These are phyloP conservation scores for Pachypsylla venusta DNA, from an alignment of 1,140 invertebrate species.

Conservation along the genomic window DNA sequence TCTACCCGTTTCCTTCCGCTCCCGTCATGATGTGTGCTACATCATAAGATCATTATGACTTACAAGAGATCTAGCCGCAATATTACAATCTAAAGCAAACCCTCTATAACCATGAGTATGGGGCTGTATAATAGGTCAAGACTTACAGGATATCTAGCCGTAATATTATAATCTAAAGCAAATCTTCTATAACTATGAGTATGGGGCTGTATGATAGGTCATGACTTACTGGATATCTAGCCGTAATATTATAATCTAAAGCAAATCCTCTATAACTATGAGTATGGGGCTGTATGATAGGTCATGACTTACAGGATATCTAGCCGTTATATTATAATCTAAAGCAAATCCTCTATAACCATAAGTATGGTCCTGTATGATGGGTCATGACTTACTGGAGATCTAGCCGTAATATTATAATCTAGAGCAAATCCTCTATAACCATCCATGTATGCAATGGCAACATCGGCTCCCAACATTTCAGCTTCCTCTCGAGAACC, in stretches of 20 bases:
- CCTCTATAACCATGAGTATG: no score
- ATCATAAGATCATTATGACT: no score
- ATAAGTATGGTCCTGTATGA: no score
- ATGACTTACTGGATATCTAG: conserved; percentile 51
- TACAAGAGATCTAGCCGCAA: no score
- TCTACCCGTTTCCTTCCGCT: no score
- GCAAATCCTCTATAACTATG: conserved; percentile 53
- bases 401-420: conserved; percentile 70
- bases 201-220: no score
- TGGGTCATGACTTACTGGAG: conserved; percentile 46
- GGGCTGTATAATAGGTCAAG: no score
- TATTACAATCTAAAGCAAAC: no score
- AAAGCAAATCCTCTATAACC: conserved; percentile 52
- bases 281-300: no score
- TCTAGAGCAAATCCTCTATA: conserved; percentile 56
- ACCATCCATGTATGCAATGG: conserved; percentile 56
- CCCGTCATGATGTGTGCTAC: no score
- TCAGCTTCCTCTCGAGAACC: conserved; percentile 48
- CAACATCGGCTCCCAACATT: conserved; percentile 77
- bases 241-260: conserved; percentile 73
- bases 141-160: conserved; percentile 59
- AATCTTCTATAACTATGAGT: conserved; percentile 51
- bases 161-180: conserved; percentile 72
- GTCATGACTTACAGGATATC: conserved; percentile 47
- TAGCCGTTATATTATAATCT: conserved; percentile 74